A percentile compares a stretch with the other conserved stretches of the same genome.
Conservation (phyloP, 2,888 invertebrate species). For the Hydrotaea cyrtoneurina region DNA sequence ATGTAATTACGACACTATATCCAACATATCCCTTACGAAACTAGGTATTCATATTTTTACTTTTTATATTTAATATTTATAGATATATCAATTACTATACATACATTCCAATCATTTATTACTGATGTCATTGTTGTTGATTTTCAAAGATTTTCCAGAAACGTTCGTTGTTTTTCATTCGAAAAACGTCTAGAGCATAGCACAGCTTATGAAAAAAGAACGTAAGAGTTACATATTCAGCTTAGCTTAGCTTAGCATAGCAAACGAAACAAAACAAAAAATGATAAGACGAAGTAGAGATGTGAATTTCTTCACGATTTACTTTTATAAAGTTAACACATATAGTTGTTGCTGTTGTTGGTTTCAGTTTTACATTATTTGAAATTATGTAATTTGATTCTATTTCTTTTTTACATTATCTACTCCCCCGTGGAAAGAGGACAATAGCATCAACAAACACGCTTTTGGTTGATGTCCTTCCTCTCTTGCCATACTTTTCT, state of each 20-base stretch:
- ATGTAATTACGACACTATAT: conserved; percentile 75
- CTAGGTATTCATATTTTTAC: conserved; percentile 15
- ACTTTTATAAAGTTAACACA: conserved; percentile 63
- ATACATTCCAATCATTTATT: conserved; percentile 47
- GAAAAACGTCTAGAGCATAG: conserved; percentile 52
- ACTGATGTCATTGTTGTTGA: conserved; percentile 23
- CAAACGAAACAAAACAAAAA: background rate
- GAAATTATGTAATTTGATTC: conserved; percentile 13
- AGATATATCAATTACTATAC: conserved; percentile 52
- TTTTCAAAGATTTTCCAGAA: background rate
- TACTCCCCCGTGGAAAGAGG: conserved; percentile 20
- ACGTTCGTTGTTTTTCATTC: background rate
- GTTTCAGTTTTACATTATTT: conserved; percentile 14
- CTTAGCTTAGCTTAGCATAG: conserved; percentile 36
- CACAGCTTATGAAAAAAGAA: conserved; percentile 59
- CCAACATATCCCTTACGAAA: conserved; percentile 74
- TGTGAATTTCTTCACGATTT: conserved; percentile 33
- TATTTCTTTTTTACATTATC: background rate
- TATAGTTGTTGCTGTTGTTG: conserved; percentile 44
- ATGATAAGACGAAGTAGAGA: conserved; percentile 23
- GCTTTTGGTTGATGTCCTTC: conserved; percentile 20
- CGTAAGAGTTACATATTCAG: conserved; percentile 30
- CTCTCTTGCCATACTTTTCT: conserved; percentile 45
- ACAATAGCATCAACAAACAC: conserved; percentile 40
- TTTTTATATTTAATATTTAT: conserved; percentile 40